Evolutionary conservation across 2,113 vertebrate genomes (phyloP).

Genomic region (Laticauda laticaudata): DNA sequence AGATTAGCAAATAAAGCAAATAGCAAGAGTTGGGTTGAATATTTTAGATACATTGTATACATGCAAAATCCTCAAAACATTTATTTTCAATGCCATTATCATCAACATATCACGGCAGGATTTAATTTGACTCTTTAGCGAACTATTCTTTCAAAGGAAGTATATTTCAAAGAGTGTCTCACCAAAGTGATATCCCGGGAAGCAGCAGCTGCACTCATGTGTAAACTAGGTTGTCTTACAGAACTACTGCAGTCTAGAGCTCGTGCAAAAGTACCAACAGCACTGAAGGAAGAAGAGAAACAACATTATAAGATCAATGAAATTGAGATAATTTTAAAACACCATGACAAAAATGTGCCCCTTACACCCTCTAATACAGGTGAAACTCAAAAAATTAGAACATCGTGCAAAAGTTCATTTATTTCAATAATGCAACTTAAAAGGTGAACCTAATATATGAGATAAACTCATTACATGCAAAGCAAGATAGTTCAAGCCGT

Average conservation of each 20-base stretch:
- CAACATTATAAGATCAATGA: not conserved
- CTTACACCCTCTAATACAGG: not conserved
- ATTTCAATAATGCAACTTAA: no score
- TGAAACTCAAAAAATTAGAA: no score
- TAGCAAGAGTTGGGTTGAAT: not conserved
- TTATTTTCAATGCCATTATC: not conserved
- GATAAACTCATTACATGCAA: no score
- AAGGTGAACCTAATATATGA: no score
- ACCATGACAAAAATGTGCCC: not conserved
- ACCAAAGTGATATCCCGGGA: conserved; percentile 97
- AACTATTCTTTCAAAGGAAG: not conserved
- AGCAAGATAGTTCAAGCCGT: no score
- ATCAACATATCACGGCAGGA: not conserved
- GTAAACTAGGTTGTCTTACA: conserved; percentile 93
- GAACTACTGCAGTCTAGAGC: conserved; percentile 97
- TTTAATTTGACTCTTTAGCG: not conserved
- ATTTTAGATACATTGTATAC: not conserved
- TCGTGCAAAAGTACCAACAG: conserved; percentile 93
- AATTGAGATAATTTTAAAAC: not conserved
- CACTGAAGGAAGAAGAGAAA: conserved; percentile 68
- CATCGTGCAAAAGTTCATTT: no score
- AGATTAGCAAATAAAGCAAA: not conserved
- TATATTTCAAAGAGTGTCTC: conserved; percentile 51
- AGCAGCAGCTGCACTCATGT: conserved; percentile 96
- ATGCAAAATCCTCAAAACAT: not conserved